Conservation (phyloP, 2,797 vertebrate genomes). For the Macrochelys suwanniensis region DNA sequence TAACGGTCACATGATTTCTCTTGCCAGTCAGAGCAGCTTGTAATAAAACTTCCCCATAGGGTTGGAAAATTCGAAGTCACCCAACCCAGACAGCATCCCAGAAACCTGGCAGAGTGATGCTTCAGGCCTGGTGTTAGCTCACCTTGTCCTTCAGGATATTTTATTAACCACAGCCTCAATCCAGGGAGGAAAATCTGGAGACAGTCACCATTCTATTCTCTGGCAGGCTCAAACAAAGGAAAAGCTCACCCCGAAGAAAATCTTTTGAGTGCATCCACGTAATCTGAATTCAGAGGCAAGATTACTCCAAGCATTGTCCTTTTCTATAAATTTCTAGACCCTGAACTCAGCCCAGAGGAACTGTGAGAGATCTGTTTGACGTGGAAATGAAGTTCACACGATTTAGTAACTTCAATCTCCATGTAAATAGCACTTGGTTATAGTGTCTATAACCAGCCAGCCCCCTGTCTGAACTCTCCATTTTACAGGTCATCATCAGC, state of each 20-base stretch:
- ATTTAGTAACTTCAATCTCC: not conserved
- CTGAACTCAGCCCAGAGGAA: not conserved
- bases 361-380: not conserved
- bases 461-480: not conserved
- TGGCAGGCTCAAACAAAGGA: not conserved
- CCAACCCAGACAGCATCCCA: accelerated
- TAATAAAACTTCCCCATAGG: not conserved
- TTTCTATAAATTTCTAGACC: not conserved
- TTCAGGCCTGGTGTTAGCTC: not conserved
- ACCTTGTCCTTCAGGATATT: not conserved
- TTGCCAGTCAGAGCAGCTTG: conserved; percentile 19
- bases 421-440: not conserved
- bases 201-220: not conserved
- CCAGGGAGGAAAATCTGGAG: not conserved
- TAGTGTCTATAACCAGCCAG: not conserved
- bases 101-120: not conserved
- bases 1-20: conserved; percentile 44
- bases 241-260: not conserved
- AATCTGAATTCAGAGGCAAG: not conserved
- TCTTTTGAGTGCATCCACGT: not conserved
- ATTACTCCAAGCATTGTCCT: not conserved
- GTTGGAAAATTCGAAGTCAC: conserved; percentile 35
- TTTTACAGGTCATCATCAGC: not conserved
- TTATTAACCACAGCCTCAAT: not conserved
- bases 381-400: not conserved